Conservation (phyloP, 2,797 vertebrate genomes). For the Merluccius polli region DNA sequence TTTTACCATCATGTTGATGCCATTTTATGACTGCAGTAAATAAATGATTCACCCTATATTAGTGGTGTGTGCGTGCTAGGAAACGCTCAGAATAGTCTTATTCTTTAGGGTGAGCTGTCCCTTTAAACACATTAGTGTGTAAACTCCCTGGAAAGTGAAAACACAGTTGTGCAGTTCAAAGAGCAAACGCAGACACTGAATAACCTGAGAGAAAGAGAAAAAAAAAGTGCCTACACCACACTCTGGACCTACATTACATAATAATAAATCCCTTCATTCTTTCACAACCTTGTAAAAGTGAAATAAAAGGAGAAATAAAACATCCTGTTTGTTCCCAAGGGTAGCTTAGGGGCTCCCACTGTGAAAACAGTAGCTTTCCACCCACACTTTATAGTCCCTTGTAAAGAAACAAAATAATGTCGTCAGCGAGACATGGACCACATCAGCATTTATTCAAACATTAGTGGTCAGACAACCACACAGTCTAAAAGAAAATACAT, state of each 20-base stretch:
- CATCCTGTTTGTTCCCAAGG: constrained; percentile 25
- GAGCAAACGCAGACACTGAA: constrained; percentile 5
- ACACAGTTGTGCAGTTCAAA: constrained; percentile 9
- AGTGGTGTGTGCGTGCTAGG: background rate
- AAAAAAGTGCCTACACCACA: constrained; percentile 12
- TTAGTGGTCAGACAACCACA: constrained; percentile 23
- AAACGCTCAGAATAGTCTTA: background rate
- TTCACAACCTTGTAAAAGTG: constrained; percentile 45
- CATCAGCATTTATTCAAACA: background rate
- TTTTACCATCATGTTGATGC: background rate
- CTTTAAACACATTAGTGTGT: background rate
- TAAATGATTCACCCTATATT: background rate
- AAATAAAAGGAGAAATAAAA: constrained; percentile 33
- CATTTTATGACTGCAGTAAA: background rate
- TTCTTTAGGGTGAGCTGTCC: background rate
- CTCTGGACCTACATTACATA: constrained; percentile 23
- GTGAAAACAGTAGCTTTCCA: constrained; percentile 37
- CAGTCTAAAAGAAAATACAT: constrained; percentile 34
- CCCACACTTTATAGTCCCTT: constrained; percentile 26
- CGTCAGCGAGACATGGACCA: background rate
- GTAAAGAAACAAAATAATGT: constrained; percentile 5
- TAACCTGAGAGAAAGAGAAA: background rate
- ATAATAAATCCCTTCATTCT: constrained; percentile 33
- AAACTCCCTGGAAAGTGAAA: background rate
- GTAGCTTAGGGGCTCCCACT: constrained; percentile 21